A percentile compares a stretch with the other conserved stretches of the same genome.
phyloP scores from a whole-genome alignment of 2,888 invertebrate species.

The Acleris literana region DNA sequence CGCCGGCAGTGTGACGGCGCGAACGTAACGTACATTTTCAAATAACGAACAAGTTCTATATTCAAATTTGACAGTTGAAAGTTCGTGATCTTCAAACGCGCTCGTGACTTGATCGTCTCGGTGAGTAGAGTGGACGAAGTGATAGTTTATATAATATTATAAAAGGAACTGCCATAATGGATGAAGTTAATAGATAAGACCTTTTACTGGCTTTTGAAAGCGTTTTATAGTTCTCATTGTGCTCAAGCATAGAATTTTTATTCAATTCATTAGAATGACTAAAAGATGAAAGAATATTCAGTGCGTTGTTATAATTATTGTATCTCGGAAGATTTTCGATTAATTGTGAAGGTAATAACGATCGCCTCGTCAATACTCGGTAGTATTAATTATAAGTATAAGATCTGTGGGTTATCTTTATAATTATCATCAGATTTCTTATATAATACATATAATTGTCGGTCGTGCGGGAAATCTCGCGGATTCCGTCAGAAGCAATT shows the following conservation, averaged over 20 bases:
- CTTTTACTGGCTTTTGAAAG: too few species aligned
- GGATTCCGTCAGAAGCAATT: conserved; percentile 22
- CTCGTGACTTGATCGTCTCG: conserved; percentile 8
- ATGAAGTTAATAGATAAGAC: too few species aligned
- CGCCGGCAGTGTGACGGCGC: conserved; percentile 51
- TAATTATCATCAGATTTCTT: background rate
- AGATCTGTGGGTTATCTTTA: background rate
- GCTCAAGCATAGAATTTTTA: background rate
- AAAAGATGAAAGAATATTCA: background rate
- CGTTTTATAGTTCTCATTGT: too few species aligned
- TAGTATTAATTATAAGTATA: too few species aligned
- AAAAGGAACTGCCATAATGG: too few species aligned
- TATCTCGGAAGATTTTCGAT: too few species aligned
- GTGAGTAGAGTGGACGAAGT: conserved; percentile 20
- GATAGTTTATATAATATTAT: conserved; percentile 1
- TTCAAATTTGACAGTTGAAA: conserved; percentile 21
- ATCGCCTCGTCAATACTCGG: too few species aligned
- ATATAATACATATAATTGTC: conserved; percentile 1
- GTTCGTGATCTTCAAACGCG: conserved; percentile 12
- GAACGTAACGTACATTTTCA: conserved; percentile 42
- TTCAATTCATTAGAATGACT: background rate
- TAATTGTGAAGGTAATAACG: too few species aligned
- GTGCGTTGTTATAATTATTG: background rate
- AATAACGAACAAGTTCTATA: background rate
- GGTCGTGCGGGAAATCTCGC: conserved; percentile 25